phyloP scores from a whole-genome alignment of 1,140 invertebrate species.

The Pseudomyrmex sp. region DNA sequence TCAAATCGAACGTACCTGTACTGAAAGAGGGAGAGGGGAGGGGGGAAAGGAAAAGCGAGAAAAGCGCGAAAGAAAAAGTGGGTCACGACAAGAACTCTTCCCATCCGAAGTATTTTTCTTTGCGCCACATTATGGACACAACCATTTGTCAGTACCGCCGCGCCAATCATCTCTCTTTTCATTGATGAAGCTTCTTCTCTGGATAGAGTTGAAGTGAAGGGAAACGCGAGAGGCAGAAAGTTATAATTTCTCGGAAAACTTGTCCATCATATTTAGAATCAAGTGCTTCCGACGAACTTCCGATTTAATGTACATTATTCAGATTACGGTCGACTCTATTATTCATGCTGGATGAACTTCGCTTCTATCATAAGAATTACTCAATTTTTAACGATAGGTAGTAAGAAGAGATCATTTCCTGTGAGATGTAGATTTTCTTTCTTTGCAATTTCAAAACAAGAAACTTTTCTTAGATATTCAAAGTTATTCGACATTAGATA shows the following conservation, averaged over 20 bases:
- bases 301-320: slow-evolving; percentile 21
- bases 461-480: neutral
- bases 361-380: neutral
- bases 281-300: slow-evolving; percentile 14
- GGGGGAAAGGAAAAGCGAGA: neutral
- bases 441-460: neutral
- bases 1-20: slow-evolving; percentile 51
- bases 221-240: slow-evolving; percentile 1
- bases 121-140: slow-evolving; percentile 60
- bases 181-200: slow-evolving; percentile 45
- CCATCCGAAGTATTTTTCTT: slow-evolving; percentile 57
- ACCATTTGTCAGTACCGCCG: slow-evolving; percentile 67
- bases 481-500: neutral
- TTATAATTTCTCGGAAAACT: slow-evolving; percentile 68
- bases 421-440: neutral
- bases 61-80: slow-evolving; percentile 19
- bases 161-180: slow-evolving; percentile 51
- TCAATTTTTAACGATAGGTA: too few species aligned
- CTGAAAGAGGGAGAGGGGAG: neutral
- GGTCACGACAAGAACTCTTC: slow-evolving; percentile 38
- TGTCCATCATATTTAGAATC: slow-evolving; percentile 55
- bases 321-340: slow-evolving; percentile 1
- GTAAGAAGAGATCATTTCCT: too few species aligned
- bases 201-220: slow-evolving; percentile 5
- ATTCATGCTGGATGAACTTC: neutral